These are phyloP conservation scores for Phrynocephalus versicolor DNA, from an alignment of 2,113 vertebrate genomes.

Conservation along the genomic window DNA sequence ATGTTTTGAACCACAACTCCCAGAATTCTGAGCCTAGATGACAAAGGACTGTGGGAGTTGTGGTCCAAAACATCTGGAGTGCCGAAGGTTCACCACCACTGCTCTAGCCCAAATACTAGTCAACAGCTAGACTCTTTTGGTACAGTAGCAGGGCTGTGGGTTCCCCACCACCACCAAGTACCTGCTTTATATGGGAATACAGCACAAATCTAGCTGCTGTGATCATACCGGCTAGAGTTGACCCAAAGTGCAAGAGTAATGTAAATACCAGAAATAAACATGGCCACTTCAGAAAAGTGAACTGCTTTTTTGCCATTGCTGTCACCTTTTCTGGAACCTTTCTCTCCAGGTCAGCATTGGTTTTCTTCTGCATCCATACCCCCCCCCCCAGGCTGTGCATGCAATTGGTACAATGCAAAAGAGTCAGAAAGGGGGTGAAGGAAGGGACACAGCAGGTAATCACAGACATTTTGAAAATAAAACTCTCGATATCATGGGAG, in stretches of 20 bases:
- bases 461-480: conserved; percentile 58
- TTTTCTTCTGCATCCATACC: conserved; percentile 5
- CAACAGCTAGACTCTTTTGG: too few species aligned
- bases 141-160: too few species aligned
- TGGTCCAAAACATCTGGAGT: too few species aligned
- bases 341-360: not conserved
- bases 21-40: too few species aligned
- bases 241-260: not conserved
- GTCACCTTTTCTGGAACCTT: not conserved
- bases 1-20: too few species aligned
- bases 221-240: not conserved
- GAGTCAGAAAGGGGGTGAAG: rapidly evolving
- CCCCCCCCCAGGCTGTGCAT: not conserved
- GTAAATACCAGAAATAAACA: not conserved
- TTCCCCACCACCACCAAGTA: too few species aligned
- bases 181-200: not conserved
- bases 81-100: too few species aligned
- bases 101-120: too few species aligned
- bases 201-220: not conserved
- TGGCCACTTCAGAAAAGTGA: not conserved
- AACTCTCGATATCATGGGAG: conserved; percentile 35
- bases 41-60: too few species aligned
- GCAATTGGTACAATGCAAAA: not conserved
- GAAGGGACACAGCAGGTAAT: conserved; percentile 48
- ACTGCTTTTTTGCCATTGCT: not conserved